Conservation (phyloP, 2,113 vertebrate genomes). For the Hirundichthys speculiger region DNA sequence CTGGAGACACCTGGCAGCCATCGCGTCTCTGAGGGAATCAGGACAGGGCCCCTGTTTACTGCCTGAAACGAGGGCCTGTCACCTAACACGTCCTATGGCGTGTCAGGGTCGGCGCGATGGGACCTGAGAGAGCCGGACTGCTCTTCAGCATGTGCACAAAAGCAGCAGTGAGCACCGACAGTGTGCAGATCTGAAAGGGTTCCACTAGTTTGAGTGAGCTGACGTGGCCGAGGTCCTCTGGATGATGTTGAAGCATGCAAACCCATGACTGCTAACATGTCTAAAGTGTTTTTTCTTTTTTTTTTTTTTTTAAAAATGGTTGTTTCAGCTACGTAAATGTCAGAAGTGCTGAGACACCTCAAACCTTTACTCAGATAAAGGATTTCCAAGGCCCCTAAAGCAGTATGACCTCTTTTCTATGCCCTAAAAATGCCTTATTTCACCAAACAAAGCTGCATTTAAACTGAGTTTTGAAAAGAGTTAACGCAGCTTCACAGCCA, state of each 20-base stretch:
- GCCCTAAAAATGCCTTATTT: conserved; percentile 20
- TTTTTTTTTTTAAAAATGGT: no score
- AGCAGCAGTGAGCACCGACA: neutral
- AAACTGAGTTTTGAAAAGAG: conserved; percentile 8
- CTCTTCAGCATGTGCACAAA: neutral
- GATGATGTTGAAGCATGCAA: neutral
- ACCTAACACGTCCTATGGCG: conserved; percentile 16
- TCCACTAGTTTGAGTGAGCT: neutral
- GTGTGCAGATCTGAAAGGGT: no score
- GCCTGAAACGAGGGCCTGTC: conserved; percentile 55
- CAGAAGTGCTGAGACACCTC: conserved; percentile 20
- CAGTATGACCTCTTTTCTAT: conserved; percentile 40
- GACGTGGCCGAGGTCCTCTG: neutral
- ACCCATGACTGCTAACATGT: conserved; percentile 8
- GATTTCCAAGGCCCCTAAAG: conserved; percentile 37
- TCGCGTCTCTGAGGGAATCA: conserved; percentile 59
- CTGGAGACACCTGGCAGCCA: conserved; percentile 72
- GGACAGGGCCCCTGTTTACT: conserved; percentile 52
- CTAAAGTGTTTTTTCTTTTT: no score
- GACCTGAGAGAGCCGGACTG: no score
- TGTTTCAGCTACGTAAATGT: conserved; percentile 16
- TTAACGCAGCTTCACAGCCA: conserved; percentile 8
- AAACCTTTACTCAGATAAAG: conserved; percentile 37
- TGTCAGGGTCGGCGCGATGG: neutral
- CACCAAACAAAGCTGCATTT: conserved; percentile 31